These are phyloP conservation scores for Columbina picui DNA, from an alignment of 2,113 vertebrate species.

Conservation along the genomic window DNA sequence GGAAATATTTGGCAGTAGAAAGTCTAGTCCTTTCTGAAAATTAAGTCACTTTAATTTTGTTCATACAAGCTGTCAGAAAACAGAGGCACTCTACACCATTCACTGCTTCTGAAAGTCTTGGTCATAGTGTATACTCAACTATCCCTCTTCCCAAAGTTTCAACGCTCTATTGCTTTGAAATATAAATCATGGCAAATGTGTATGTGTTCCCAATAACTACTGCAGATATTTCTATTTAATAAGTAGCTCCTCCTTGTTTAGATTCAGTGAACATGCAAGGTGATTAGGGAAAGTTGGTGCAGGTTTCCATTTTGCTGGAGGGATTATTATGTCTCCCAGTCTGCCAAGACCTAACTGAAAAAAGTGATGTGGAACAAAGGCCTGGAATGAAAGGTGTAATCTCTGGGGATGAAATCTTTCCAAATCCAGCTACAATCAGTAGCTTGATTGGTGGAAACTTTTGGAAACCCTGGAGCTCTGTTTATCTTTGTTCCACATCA, in stretches of 20 bases:
- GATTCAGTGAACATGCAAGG: neutral
- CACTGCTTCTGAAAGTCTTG: neutral
- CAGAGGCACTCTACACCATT: neutral
- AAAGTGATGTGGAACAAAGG: neutral
- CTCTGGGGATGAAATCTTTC: neutral
- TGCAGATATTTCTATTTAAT: neutral
- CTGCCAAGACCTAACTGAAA: neutral
- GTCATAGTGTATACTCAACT: neutral
- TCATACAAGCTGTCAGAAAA: neutral
- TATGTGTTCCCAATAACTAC: neutral
- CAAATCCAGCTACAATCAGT: neutral
- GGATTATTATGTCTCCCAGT: neutral
- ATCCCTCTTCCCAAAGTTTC: neutral
- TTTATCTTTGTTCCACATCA: neutral
- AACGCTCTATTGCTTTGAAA: neutral
- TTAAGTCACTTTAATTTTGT: neutral
- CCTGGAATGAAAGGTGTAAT: neutral
- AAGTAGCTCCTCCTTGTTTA: neutral
- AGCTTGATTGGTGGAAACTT: neutral
- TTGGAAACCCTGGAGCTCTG: neutral
- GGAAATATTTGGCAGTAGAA: neutral
- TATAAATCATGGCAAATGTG: neutral
- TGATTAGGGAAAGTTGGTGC: neutral
- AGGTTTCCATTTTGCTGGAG: neutral
- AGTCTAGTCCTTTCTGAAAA: neutral